Conservation (phyloP, 2,797 vertebrate species). For the Ataeniobius toweri region DNA sequence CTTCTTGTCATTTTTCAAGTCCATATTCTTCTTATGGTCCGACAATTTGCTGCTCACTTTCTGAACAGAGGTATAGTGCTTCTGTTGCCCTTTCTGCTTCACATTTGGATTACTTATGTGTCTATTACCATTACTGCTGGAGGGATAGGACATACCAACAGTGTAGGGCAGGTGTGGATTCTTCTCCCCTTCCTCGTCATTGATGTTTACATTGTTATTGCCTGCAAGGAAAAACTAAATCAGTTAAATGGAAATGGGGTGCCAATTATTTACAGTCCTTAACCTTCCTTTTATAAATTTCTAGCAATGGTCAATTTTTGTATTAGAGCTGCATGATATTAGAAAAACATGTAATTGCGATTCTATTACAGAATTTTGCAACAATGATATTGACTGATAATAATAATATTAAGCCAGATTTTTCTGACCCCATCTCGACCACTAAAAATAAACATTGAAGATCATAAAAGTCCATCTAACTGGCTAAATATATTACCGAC, state of each 20-base stretch:
- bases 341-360: not conserved
- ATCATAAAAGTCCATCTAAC: not conserved
- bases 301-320: not conserved
- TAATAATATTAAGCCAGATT: not conserved
- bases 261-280: not conserved
- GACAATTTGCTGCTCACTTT: conserved; percentile 85
- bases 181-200: conserved; percentile 84
- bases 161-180: conserved; percentile 80
- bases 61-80: conserved; percentile 81
- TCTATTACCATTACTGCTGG: conserved; percentile 87
- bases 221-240: conserved; percentile 80
- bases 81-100: conserved; percentile 82
- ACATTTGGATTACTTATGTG: conserved; percentile 80
- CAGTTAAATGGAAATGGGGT: conserved; percentile 42
- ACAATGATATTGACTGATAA: not conserved
- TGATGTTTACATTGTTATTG: conserved; percentile 87
- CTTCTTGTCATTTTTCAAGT: conserved; percentile 91
- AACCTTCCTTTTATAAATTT: not conserved
- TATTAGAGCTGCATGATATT: not conserved
- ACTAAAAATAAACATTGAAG: not conserved
- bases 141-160: conserved; percentile 77
- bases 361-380: not conserved
- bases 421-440: not conserved
- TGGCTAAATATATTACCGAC: not conserved
- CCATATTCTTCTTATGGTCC: conserved; percentile 88